Evolutionary conservation across 1,140 invertebrate species (phyloP), one percentile per base, ranked within the genome.

Genomic region (Popillia japonica): DNA sequence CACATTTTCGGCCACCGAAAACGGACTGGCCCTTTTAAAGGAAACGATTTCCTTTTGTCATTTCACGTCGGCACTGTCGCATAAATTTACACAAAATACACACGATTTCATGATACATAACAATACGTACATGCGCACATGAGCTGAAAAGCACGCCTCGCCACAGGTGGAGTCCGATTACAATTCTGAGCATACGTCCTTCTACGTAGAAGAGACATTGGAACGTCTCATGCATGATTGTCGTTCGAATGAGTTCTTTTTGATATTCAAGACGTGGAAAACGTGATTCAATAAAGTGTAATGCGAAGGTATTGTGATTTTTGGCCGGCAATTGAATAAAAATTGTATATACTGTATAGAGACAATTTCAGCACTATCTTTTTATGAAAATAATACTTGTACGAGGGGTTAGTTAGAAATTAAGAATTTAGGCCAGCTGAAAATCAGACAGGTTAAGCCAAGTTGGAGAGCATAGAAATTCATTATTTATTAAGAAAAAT

Each of bases 121-220:
- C 27, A 34, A 34, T 17, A 55, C 48, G 17, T 55, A 17, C 6
- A 55, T 17, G 14, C 17, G 6, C 6, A n/a, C 48, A 55, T 55
- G 22, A 27, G 10, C 22, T 22, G 20, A 68, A 23, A 68, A 10
- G 44, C 44, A 48, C 6, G 44, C 10, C n/a, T 20, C 22, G 9
- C 61, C 22, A 68, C 61, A 68, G 61, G 61, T 68, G 61, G 61
- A 68, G 61, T 34, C 61, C 61, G 20, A 68, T 68, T 68, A 27
- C 61, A 22, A 68, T 68, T 23, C 61, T 2, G 22, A 27, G 14
- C 61, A 34, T 34, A 22, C 27, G 17, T 27, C n/a, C 11, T 68
- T 68, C 61, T 68, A 68, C 61, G 27, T 68, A 34, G 61, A 22
- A 68, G 17, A 27, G 22, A 22, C 61, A 68, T 34, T 20, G 22